Percentiles rank a stretch among this genome's conserved stretches.
Conservation (phyloP, 2,888 invertebrate genomes). For the Ichneumon xanthorius region DNA sequence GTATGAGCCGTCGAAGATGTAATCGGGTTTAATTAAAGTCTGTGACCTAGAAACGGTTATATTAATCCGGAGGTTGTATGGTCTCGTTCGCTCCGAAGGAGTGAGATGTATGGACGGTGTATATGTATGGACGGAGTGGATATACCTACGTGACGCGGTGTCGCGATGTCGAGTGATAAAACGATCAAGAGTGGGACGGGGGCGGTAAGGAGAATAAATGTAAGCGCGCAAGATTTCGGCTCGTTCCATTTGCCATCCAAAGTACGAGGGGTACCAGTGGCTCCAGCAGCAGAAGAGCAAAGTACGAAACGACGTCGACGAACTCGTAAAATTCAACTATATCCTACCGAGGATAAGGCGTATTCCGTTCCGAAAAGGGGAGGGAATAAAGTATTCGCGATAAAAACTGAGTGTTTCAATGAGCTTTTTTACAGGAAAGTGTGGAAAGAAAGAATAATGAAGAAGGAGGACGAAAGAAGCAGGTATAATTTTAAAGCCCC, state of each 20-base stretch:
- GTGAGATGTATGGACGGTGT: conserved; percentile 2
- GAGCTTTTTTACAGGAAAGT: background rate
- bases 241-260: background rate
- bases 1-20: conserved; percentile 75
- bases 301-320: conserved; percentile 35
- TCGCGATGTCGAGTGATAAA: conserved; percentile 24
- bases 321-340: conserved; percentile 39
- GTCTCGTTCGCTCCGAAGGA: conserved; percentile 23
- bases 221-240: conserved; percentile 12
- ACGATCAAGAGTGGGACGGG: conserved; percentile 24
- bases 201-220: conserved; percentile 25
- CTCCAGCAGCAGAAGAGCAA: background rate
- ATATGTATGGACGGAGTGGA: background rate
- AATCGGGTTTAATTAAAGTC: conserved; percentile 79
- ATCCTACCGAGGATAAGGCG: conserved; percentile 3
- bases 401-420: background rate
- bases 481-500: too few relatives aligned
- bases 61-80: conserved; percentile 73
- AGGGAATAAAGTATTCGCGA: background rate
- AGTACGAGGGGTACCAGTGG: background rate
- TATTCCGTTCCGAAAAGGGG: background rate
- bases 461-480: too few relatives aligned
- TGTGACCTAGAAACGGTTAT: conserved; percentile 77
- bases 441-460: too few relatives aligned
- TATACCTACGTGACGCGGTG: conserved; percentile 14